Conservation (phyloP, 1,140 invertebrate species). For the Caenorhabditis inopinata region DNA sequence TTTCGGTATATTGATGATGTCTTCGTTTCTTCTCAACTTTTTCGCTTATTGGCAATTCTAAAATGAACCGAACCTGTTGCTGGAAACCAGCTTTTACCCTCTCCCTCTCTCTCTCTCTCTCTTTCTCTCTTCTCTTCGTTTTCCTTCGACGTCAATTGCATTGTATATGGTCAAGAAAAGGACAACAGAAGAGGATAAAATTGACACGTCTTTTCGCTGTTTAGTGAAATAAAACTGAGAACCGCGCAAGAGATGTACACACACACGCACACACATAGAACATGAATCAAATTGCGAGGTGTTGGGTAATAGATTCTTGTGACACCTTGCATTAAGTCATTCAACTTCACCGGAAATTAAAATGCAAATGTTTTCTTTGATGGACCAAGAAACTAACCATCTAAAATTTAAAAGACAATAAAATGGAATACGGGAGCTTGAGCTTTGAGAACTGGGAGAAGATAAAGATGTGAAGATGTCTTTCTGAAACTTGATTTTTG, state of each 20-base stretch:
- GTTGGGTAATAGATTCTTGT: slow-evolving; percentile 2
- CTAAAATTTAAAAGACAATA: too few species aligned
- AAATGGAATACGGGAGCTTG: too few species aligned
- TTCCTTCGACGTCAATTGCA: background rate
- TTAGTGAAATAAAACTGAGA: background rate
- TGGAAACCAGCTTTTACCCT: background rate
- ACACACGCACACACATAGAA: background rate
- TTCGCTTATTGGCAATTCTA: slow-evolving; percentile 24
- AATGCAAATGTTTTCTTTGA: too few species aligned
- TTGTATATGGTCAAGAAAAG: slow-evolving; percentile 32
- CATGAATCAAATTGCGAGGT: slow-evolving; percentile 17
- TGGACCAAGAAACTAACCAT: too few species aligned
- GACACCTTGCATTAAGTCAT: background rate
- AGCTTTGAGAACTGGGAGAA: too few species aligned
- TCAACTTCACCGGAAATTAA: too few species aligned
- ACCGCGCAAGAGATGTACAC: background rate
- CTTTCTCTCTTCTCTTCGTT: background rate
- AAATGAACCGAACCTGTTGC: slow-evolving; percentile 28
- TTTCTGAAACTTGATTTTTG: too few species aligned
- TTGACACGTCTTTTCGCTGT: slow-evolving; percentile 17
- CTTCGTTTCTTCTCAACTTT: slow-evolving; percentile 1
- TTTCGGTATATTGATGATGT: slow-evolving; percentile 1
- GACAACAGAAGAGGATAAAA: background rate
- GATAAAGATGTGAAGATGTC: too few species aligned
- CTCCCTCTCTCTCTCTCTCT: background rate